These are phyloP conservation scores for Trichogramma evanescens DNA, from an alignment of 2,888 invertebrate species.

Conservation along the genomic window DNA sequence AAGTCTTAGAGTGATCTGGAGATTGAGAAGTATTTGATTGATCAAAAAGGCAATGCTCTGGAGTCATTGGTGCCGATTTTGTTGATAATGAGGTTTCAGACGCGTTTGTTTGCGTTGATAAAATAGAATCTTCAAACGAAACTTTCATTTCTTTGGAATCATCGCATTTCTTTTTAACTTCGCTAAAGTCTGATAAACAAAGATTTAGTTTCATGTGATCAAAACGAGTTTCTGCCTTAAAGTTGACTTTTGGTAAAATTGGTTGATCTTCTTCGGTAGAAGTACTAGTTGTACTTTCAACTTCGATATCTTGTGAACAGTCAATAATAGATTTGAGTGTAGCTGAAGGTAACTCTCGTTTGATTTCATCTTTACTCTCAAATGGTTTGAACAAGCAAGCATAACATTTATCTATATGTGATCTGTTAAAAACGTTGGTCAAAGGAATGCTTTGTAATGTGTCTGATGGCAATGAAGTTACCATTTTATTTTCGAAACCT, in stretches of 20 bases:
- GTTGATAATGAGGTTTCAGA: not conserved
- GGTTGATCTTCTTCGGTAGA: not conserved
- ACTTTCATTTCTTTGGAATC: not conserved
- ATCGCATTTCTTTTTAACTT: not conserved
- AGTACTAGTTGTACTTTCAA: constrained; percentile 1
- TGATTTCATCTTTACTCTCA: not conserved
- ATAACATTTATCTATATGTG: constrained; percentile 36
- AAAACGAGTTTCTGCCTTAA: not conserved
- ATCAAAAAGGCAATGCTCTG: not conserved
- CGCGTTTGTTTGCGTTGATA: not conserved
- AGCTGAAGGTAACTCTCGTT: constrained; percentile 12
- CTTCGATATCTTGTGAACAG: not conserved
- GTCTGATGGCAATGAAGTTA: not conserved
- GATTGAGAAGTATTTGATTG: constrained; percentile 11
- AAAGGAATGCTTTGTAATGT: constrained; percentile 30
- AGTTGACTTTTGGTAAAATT: not conserved
- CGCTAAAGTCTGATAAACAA: not conserved
- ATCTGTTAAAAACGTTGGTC: constrained; percentile 32
- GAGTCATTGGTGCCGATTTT: not conserved
- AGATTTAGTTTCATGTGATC: not conserved
- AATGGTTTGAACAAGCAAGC: constrained; percentile 36
- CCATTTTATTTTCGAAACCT: constrained; percentile 14
- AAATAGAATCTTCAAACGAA: constrained; percentile 1
- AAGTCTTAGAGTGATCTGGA: constrained; percentile 27
- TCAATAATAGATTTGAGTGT: constrained; percentile 1